Base-by-base conservation (phyloP, 2,113 vertebrate species). In the Odontophorus gujanensis region DNA sequence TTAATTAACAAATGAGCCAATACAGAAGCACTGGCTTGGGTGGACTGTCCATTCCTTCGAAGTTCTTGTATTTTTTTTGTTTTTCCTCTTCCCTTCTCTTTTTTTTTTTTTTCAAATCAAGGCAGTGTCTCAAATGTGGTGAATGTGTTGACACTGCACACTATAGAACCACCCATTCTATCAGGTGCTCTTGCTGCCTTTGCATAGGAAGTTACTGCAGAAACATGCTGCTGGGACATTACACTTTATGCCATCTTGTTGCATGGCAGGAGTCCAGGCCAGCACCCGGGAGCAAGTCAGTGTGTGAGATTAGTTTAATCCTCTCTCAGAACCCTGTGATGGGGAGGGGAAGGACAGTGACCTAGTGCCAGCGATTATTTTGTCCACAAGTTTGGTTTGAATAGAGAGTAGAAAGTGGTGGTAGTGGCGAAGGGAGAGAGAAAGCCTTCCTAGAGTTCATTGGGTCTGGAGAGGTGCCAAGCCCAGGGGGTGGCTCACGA, bases 231-330 rank as follows among this genome's bases (percentile, higher is more conserved):
- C 95, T 9, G 75, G 95, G 96, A 95, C 87, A 13, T 88, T 81
- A 89, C 68, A 65, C 96, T 97, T 80, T 18, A 55, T 75, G 38
- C 77, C 89, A 48, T 94, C 81, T 86, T 6, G 3, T 73, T 89
- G 84, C 77, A 25, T 91, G 92, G 95, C 92, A 91, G 91, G 77
- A 96, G 92, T 93, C 92, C 97, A 97, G 95, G 89, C 96, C 88
- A 93, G 96, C 81, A 91, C 90, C 97, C 94, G 11, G 93, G 93
- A 97, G 95, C 0, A 63, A 97, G 96, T 91, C 94, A 13, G 45
- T 95, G 94, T 92, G 87, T 92, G 43, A 97, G 97, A 96, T 97
- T 97, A 96, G 95, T 96, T 96, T 97, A 97, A 97, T 97, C 97
- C 96, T 92, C 85, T 93, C 92, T 96, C 92, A 69, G 87, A 96